phyloP scores from a whole-genome alignment of 2,888 invertebrate species.

The Diadromus collaris region DNA sequence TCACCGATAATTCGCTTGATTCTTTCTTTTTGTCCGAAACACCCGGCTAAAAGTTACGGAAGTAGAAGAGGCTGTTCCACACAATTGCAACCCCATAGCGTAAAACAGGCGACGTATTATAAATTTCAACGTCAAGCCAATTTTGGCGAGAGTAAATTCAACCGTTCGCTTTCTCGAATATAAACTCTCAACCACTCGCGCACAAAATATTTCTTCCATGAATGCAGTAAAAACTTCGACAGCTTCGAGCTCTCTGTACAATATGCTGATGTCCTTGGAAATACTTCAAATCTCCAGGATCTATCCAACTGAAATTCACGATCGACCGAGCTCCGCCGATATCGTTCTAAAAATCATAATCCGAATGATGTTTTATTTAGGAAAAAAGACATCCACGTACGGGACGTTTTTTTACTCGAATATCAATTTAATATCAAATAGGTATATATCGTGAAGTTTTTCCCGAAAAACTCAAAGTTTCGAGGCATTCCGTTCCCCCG shows the following conservation, averaged over 20 bases:
- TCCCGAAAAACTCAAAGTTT: neutral
- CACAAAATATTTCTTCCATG: neutral
- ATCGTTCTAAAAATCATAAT: slow-evolving; percentile 5
- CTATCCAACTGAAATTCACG: neutral
- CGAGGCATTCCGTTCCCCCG: neutral
- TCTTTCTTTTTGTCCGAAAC: neutral
- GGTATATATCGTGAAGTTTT: slow-evolving; percentile 13
- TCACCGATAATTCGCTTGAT: neutral
- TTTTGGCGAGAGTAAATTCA: neutral
- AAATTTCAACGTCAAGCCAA: neutral
- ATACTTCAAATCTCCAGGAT: neutral
- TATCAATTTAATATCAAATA: slow-evolving; percentile 28
- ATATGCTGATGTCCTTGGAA: slow-evolving; percentile 2
- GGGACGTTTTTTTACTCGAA: neutral
- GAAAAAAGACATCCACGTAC: neutral
- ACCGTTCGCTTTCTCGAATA: neutral
- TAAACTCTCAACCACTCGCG: slow-evolving; percentile 4
- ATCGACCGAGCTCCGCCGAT: neutral
- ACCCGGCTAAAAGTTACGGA: neutral
- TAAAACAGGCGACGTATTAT: neutral
- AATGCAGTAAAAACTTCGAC: slow-evolving; percentile 1
- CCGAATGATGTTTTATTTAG: neutral
- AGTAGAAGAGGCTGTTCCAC: neutral
- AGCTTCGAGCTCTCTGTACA: neutral
- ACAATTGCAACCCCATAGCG: neutral